Base-by-base conservation (phyloP, 1,140 invertebrate species). In the Chironomus tepperi region DNA sequence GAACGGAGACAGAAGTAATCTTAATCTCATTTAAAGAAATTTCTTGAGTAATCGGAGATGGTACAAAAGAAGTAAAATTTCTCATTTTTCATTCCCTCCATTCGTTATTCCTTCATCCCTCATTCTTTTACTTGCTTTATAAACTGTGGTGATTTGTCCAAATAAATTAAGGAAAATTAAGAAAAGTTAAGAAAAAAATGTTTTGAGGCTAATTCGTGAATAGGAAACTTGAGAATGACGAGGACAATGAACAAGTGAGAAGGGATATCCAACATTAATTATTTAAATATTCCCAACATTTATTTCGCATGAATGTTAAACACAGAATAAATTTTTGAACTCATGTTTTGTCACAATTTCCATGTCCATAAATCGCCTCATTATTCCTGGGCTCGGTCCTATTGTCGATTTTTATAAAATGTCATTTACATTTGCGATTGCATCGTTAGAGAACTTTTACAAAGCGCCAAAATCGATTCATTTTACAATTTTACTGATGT, bases 41-140 rank as follows among this genome's bases (percentile, higher is more conserved):
- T 70, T 70, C 47, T 57, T 70, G 5, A 18, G 65, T 70, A 70
- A 70, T 70, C 8, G 16, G 65, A 70, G 65, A 70, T 16, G 9
- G 8, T 18, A 19, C 15, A 10, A 21, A n/a, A n/a, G n/a, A n/a
- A n/a, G n/a, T n/a, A n/a, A n/a, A 70, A 57, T 57, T 57, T 15
- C 47, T 57, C 47, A 57, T 57, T 57, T 57, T 57, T 57, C 47
- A 57, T n/a, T 57, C 47, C n/a, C n/a, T 57, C n/a, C n/a, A n/a
- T 47, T 47, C 43, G 2, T 47, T 15, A 1, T n/a, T 21, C 19
- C 65, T 10, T 19, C 19, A 18, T 12, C 19, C 65, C 16, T 70
- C 65, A 10, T 70, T 18, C 47, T 57, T 47, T 47, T 57, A 12
- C 15, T 57, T 57, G n/a, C n/a, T 57, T 21, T 19, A 70, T 21